A percentile compares a stretch with the other conserved stretches of the same genome.
Conservation (phyloP, 2,797 vertebrate genomes). For the Discoglossus pictus region DNA sequence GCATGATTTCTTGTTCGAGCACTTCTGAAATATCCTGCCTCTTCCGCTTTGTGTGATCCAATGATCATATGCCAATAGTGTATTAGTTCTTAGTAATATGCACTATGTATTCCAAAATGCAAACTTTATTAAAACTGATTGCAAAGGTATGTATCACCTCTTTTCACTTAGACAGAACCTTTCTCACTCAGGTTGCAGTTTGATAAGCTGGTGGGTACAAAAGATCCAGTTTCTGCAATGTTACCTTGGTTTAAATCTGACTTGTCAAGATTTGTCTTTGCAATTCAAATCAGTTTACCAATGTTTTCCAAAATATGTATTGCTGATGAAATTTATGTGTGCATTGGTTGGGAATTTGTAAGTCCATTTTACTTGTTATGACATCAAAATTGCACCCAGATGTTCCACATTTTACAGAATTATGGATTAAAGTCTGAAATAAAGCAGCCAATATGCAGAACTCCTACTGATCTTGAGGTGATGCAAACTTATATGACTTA, state of each 20-base stretch:
- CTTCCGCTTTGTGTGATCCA: too few species aligned
- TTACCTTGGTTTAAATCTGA: constrained; percentile 37
- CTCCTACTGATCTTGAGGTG: too few species aligned
- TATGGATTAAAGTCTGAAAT: constrained; percentile 17
- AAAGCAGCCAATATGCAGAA: constrained; percentile 16
- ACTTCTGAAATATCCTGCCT: too few species aligned
- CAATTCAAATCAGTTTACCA: constrained; percentile 42
- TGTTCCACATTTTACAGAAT: constrained; percentile 32
- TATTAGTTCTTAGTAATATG: constrained; percentile 36
- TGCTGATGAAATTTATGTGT: constrained; percentile 41
- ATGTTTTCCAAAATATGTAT: constrained; percentile 34
- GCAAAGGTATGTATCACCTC: constrained; percentile 36
- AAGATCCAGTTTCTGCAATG: constrained; percentile 8
- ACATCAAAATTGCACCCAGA: constrained; percentile 45
- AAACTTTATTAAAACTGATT: constrained; percentile 23
- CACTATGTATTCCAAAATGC: constrained; percentile 27
- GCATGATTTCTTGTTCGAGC: too few species aligned
- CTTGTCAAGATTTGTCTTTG: constrained; percentile 35
- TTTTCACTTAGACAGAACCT: constrained; percentile 3
- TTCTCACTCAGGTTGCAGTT: constrained; percentile 31
- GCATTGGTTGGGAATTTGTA: constrained; percentile 19
- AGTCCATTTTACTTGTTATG: constrained; percentile 30
- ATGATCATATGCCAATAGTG: constrained; percentile 43
- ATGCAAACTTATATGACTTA: too few species aligned
- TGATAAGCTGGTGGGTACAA: constrained; percentile 30